Base-by-base conservation (phyloP, 2,888 invertebrate species). In the Drepanosiphum platanoidis region DNA sequence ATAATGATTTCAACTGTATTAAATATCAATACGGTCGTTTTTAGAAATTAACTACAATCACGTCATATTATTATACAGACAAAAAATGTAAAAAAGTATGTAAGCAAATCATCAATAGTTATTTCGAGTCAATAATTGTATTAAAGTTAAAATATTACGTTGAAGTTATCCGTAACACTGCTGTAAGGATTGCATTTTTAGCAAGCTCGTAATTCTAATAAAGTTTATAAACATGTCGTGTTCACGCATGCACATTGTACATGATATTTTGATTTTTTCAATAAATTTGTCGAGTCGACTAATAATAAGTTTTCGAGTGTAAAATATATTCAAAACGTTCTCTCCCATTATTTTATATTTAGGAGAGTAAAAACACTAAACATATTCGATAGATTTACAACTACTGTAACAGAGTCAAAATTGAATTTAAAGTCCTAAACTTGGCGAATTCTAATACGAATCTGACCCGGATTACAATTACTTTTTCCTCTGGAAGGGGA, bases 401-500 rank as follows among this genome's bases (percentile, higher is more conserved):
- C 34, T 79, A 66, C 34, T 79, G n/a, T 18, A 68, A 27, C 27
- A 42, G 15, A 22, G n/a, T 70, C 34, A 11, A 27, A 68, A 80
- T 80, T 68, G 68, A 80, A 80, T 80, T 70, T 46, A 18, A 34
- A 34, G 68, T 52, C 79, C 4, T 34, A 64, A 68, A 79, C 79
- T 80, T 46, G 36, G 18, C 5, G 39, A 30, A 39, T 71, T 58
- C 81, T 22, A 71, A 71, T 81, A 71, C 13, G 71, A 81, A 71
- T 71, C 80, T 58, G 58, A 71, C 71, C 71, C 58, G 58, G 81
- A 81, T 81, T 71, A 81, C 30, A 61, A 81, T 81, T 81, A 71
- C 71, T 58, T 81, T 81, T 81, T 32, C 30, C 39, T 8, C 39
- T 22, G n/a, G 30, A 81, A 70, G 61, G 58, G 61, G 58, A 81